A percentile compares a stretch with the other conserved stretches of the same genome.
Evolutionary conservation across 2,888 invertebrate genomes (phyloP).

Genomic region (Drepana falcataria): DNA sequence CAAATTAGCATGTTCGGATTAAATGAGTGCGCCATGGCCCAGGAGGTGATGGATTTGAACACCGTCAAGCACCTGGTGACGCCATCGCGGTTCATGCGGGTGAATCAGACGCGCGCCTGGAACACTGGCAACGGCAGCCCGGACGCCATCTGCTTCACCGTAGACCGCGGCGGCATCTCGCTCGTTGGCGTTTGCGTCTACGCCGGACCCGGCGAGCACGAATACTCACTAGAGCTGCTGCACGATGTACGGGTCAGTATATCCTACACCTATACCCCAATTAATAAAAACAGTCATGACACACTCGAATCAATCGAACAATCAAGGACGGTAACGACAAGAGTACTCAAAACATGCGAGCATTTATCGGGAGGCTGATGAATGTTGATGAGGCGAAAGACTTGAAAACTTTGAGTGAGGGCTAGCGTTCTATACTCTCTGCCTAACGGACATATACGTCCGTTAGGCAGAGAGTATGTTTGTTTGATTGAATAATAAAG

Average conservation of each 20-base stretch:
- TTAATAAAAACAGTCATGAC: too few relatives aligned
- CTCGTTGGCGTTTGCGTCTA: slow-evolving; percentile 94
- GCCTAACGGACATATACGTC: too few relatives aligned
- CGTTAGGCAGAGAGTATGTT: too few relatives aligned
- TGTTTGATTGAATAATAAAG: too few relatives aligned
- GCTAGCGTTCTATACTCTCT: too few relatives aligned
- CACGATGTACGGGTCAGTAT: slow-evolving; percentile 76
- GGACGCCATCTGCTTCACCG: slow-evolving; percentile 96
- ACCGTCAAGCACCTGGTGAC: slow-evolving; percentile 88
- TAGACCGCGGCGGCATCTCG: slow-evolving; percentile 92
- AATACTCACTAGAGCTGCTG: slow-evolving; percentile 93
- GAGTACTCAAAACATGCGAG: too few relatives aligned
- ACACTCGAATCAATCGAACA: neutral
- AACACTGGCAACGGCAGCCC: slow-evolving; percentile 98
- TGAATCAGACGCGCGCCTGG: slow-evolving; percentile 95
- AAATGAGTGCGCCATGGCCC: slow-evolving; percentile 27
- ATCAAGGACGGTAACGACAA: too few relatives aligned
- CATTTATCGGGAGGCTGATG: too few relatives aligned
- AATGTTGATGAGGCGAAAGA: too few relatives aligned
- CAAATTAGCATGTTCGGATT: too few relatives aligned
- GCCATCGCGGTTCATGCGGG: slow-evolving; percentile 93
- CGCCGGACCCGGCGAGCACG: slow-evolving; percentile 92
- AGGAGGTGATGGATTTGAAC: slow-evolving; percentile 85
- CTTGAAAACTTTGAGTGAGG: too few relatives aligned
- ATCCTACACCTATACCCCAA: too few relatives aligned